These are phyloP conservation scores for Carlito syrichta DNA, from an alignment of 2,113 vertebrate genomes.

Conservation along the genomic window DNA sequence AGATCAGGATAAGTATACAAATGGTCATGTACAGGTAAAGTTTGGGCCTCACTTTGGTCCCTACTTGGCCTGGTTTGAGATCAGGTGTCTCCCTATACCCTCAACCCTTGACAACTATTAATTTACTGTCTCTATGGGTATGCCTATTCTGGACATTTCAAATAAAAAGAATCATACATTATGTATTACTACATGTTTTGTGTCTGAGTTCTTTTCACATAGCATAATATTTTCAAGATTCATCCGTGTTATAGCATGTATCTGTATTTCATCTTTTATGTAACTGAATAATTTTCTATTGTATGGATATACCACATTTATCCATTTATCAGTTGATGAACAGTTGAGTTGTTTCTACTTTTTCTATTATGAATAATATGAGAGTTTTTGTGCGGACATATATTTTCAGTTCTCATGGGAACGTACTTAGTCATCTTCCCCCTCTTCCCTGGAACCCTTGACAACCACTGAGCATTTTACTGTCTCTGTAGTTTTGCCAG, in stretches of 20 bases:
- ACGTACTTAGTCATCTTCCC: not conserved
- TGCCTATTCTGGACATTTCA: not conserved
- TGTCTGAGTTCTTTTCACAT: not conserved
- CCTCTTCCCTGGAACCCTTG: not conserved
- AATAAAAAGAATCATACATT: not conserved
- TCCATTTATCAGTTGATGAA: not conserved
- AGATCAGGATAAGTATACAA: too few species aligned
- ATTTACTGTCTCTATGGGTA: not conserved
- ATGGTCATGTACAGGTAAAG: too few species aligned
- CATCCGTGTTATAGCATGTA: not conserved
- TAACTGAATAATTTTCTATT: not conserved
- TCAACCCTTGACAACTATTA: not conserved
- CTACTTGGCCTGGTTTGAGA: too few species aligned
- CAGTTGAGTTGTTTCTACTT: not conserved
- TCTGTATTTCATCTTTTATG: not conserved
- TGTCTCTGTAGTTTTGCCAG: not conserved
- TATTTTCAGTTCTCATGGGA: not conserved
- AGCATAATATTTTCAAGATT: not conserved
- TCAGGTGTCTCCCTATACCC: too few species aligned
- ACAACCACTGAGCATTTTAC: not conserved
- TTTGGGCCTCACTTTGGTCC: too few species aligned
- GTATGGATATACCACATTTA: not conserved
- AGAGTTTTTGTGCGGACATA: not conserved
- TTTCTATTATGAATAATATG: not conserved
- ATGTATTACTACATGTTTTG: not conserved